Evolutionary conservation across 2,888 invertebrate genomes (phyloP).

Genomic region (Ormyrus nitidulus): DNA sequence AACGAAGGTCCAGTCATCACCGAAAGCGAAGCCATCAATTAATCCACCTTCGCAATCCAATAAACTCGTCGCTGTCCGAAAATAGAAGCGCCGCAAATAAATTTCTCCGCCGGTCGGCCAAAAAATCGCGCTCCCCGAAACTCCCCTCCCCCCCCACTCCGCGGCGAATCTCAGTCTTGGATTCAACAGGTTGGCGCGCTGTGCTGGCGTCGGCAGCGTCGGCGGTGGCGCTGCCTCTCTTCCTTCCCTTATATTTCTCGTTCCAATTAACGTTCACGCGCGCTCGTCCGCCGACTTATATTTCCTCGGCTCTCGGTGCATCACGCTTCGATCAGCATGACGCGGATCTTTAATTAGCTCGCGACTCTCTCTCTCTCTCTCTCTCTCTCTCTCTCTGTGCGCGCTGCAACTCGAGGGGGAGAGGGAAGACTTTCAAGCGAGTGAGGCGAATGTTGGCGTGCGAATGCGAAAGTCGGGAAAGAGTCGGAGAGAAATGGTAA

Average conservation of each 20-base stretch:
- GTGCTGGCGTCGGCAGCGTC: neutral
- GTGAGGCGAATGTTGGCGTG: too few species aligned
- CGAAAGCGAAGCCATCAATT: too few species aligned
- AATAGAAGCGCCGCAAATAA: neutral
- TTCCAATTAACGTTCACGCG: conserved; percentile 39
- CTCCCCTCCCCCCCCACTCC: neutral
- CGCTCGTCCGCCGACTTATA: too few species aligned
- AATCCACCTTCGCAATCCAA: too few species aligned
- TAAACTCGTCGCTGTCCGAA: too few species aligned
- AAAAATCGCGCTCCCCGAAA: conserved; percentile 2
- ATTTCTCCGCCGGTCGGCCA: neutral
- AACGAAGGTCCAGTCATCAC: too few species aligned
- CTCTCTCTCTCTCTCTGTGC: neutral
- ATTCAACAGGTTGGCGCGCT: conserved; percentile 51
- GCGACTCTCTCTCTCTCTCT: neutral
- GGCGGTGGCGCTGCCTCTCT: neutral
- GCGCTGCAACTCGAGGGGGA: too few species aligned
- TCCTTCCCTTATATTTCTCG: conserved; percentile 20
- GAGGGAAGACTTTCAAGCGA: too few species aligned
- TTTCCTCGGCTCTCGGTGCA: neutral
- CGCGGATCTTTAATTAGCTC: conserved; percentile 32
- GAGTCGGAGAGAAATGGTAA: too few species aligned
- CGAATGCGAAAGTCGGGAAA: too few species aligned
- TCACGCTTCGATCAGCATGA: conserved; percentile 12
- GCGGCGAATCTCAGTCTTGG: conserved; percentile 33